Base-by-base conservation (phyloP, 2,888 invertebrate species). In the Capitulum mitella region DNA sequence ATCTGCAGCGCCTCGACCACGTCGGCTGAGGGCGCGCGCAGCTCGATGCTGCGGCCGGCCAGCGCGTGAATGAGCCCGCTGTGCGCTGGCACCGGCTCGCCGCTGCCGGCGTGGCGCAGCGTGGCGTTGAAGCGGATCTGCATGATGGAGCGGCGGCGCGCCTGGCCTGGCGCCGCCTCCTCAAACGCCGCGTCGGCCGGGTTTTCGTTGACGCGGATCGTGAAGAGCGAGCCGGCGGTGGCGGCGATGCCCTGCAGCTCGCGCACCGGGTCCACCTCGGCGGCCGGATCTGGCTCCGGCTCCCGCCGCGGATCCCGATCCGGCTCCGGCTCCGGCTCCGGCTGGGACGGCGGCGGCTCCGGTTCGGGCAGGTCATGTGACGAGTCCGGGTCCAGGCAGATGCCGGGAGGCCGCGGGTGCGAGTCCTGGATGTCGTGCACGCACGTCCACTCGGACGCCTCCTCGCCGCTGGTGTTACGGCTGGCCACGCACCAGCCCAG, bases 361-460 rank as follows among this genome's bases (percentile, higher is more conserved):
- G 37, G 70, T 40, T 70, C 70, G 3, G 70, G 70, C 26, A 40
- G 37, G 26, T 70, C 70, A 10, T 37, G 26, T 1, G 70, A 70
- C 26, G 70, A 3, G 70, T 70, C 70, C 37, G 70, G 70, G 40
- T 70, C 70, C 10, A 37, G 26, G 22, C 12, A 19, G 64, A 32
- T 12, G 64, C 3, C 70, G 5, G 37, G 19, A 16, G 70, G 70
- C 40, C 29, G 76, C 76, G 22, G 76, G 29, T n/a, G 76, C 46
- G 19, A 16, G 76, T 92, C 91, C 87, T 95, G 95, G 82, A 97
- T 94, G 85, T 97, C 95, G 86, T 97, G 97, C 78, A 97, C 91
- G 84, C 95, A 94, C 14, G 95, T 95, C 94, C 95, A 97, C 92
- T 97, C 97, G 61, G 93, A 92, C 84, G 90, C 90, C 85, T 96